Evolutionary conservation across 2,888 invertebrate species (phyloP).

Genomic region (Drosophila seclusa): DNA sequence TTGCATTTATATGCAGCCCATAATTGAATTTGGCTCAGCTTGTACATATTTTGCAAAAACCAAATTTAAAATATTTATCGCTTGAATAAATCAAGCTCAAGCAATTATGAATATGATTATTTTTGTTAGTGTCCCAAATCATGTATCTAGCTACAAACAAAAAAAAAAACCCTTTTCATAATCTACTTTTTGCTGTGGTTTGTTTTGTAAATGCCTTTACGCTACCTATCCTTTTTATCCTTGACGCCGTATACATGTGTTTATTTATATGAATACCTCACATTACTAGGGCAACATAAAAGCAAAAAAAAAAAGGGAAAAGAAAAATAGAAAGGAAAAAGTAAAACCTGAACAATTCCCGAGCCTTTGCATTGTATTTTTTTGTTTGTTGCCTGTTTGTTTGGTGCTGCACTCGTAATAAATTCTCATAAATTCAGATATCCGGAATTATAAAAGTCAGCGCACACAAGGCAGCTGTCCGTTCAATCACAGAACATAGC

Average conservation of each 20-base stretch:
- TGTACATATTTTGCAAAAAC: not conserved
- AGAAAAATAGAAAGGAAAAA: not conserved
- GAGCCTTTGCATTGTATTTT: slow-evolving; percentile 11
- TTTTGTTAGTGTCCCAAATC: slow-evolving; percentile 38
- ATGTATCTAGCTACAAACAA: slow-evolving; percentile 7
- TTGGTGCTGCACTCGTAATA: slow-evolving; percentile 40
- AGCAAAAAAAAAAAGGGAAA: slow-evolving; percentile 1
- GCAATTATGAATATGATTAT: not conserved
- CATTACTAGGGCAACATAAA: slow-evolving; percentile 42
- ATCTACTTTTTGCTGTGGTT: slow-evolving; percentile 29
- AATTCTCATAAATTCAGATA: slow-evolving; percentile 37
- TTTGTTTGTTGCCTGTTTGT: slow-evolving; percentile 10
- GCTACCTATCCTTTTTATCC: slow-evolving; percentile 10
- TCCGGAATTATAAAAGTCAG: slow-evolving; percentile 36
- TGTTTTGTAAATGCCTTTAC: slow-evolving; percentile 38
- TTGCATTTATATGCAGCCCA: not conserved
- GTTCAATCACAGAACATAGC: slow-evolving; percentile 30
- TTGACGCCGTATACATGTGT: slow-evolving; percentile 6
- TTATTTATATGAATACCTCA: slow-evolving; percentile 23
- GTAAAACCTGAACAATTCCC: slow-evolving; percentile 8
- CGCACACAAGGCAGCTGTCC: slow-evolving; percentile 33
- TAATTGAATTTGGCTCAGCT: slow-evolving; percentile 11
- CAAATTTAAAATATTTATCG: not conserved
- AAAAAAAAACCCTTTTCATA: slow-evolving; percentile 34
- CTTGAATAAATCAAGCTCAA: not conserved